Percentiles rank a stretch among this genome's conserved stretches.
Conservation (phyloP, 2,113 vertebrate species). For the Notiomystis cincta region DNA sequence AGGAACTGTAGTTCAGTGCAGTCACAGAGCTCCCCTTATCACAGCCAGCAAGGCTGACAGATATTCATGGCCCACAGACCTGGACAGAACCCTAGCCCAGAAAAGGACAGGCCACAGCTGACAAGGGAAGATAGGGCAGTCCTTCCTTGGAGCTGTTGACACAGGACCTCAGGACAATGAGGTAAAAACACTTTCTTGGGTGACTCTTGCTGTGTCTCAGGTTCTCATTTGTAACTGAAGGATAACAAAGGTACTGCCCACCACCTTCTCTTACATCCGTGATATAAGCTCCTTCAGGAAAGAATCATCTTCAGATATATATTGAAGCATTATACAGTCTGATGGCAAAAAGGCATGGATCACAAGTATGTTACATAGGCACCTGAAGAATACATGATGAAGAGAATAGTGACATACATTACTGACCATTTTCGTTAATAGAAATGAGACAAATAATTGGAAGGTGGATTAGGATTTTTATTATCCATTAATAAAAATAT, state of each 20-base stretch:
- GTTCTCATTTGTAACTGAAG: neutral
- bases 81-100: neutral
- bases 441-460: neutral
- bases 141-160: neutral
- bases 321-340: neutral
- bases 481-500: neutral
- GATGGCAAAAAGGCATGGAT: neutral
- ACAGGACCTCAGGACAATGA: neutral
- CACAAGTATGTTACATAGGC: neutral
- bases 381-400: neutral
- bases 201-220: neutral
- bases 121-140: neutral
- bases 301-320: neutral
- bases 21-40: neutral
- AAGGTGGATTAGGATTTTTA: neutral
- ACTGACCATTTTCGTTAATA: neutral
- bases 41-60: neutral
- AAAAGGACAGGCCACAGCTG: neutral
- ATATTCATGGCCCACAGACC: neutral
- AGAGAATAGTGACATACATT: neutral
- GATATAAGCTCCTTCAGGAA: neutral
- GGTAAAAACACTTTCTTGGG: neutral
- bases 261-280: neutral
- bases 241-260: neutral
- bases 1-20: neutral